These are phyloP conservation scores for Drosophila leonis DNA, from an alignment of 2,888 invertebrate species.

Conservation along the genomic window DNA sequence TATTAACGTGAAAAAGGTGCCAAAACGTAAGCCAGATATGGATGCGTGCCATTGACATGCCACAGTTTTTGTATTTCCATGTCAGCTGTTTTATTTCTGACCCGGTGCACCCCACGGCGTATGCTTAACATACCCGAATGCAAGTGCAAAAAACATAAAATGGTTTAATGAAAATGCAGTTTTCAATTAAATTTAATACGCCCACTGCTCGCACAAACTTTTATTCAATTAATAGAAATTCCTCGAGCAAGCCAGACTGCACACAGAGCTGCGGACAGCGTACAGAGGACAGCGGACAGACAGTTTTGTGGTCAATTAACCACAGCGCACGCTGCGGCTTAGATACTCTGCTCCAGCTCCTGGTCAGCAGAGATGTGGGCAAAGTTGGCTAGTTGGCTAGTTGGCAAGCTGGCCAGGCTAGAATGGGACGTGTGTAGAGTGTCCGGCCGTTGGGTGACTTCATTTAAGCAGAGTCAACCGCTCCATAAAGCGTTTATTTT, in stretches of 20 bases:
- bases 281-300: not conserved
- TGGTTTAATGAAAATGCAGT: slow-evolving; percentile 27
- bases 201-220: slow-evolving; percentile 38
- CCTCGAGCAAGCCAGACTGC: slow-evolving; percentile 10
- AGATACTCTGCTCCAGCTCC: slow-evolving; percentile 11
- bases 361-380: slow-evolving; percentile 27
- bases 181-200: slow-evolving; percentile 34
- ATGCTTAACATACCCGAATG: slow-evolving; percentile 20
- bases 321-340: slow-evolving; percentile 38
- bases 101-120: slow-evolving; percentile 14
- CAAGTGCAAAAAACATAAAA: slow-evolving; percentile 6
- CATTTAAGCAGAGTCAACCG: slow-evolving; percentile 56
- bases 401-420: not conserved
- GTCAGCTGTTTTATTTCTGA: slow-evolving; percentile 16
- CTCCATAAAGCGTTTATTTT: slow-evolving; percentile 55
- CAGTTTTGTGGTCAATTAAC: slow-evolving; percentile 70
- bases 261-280: slow-evolving; percentile 2
- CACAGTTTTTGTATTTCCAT: slow-evolving; percentile 3
- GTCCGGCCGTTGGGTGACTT: slow-evolving; percentile 58
- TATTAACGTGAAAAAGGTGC: slow-evolving; percentile 31
- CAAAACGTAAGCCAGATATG: slow-evolving; percentile 21
- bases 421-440: slow-evolving; percentile 1
- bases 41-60: slow-evolving; percentile 15
- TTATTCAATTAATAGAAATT: slow-evolving; percentile 64
- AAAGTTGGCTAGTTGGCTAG: slow-evolving; percentile 45